Conservation (phyloP, 92 coral and sea anemone species). For the Epizoanthus stellaris region DNA sequence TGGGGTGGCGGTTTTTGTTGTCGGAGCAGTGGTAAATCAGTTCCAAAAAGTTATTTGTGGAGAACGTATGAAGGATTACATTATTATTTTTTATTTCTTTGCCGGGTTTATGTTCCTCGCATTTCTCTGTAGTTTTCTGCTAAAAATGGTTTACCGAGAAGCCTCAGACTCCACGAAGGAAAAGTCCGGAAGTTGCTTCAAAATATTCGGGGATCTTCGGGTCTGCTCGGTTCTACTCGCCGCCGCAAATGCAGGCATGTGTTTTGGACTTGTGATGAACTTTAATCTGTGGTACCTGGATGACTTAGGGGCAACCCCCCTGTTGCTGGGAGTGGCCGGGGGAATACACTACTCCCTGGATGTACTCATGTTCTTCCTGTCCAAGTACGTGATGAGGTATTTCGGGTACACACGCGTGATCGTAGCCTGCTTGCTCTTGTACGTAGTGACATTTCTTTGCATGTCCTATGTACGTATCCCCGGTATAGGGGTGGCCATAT, state of each 20-base stretch:
- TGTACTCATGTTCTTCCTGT: slow-evolving; percentile 49
- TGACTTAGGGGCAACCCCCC: slow-evolving; percentile 57
- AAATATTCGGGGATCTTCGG: slow-evolving; percentile 53
- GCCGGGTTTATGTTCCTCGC: slow-evolving; percentile 51
- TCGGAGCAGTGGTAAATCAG: slow-evolving; percentile 49
- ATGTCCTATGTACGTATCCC: slow-evolving; percentile 16
- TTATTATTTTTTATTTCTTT: slow-evolving; percentile 51
- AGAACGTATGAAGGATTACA: slow-evolving; percentile 45
- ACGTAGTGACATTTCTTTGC: slow-evolving; percentile 4
- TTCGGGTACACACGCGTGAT: slow-evolving; percentile 52
- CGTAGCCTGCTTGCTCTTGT: slow-evolving; percentile 40
- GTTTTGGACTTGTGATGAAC: slow-evolving; percentile 54
- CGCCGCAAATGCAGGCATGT: slow-evolving; percentile 51
- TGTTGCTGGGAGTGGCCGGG: slow-evolving; percentile 57
- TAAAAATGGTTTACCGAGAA: slow-evolving; percentile 43
- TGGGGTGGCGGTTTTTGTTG: slow-evolving; percentile 46
- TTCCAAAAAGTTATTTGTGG: slow-evolving; percentile 55
- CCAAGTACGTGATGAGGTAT: slow-evolving; percentile 38
- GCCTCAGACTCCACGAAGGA: background rate
- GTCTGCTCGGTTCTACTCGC: slow-evolving; percentile 54
- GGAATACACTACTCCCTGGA: slow-evolving; percentile 54
- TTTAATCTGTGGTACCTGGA: slow-evolving; percentile 59
- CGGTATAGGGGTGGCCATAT: slow-evolving; percentile 13
- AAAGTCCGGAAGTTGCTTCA: slow-evolving; percentile 44
- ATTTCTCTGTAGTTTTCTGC: slow-evolving; percentile 40